Percentiles rank a stretch among this genome's conserved stretches.
Conservation (phyloP, 2,888 invertebrate genomes). For the Saturnia japonica region DNA sequence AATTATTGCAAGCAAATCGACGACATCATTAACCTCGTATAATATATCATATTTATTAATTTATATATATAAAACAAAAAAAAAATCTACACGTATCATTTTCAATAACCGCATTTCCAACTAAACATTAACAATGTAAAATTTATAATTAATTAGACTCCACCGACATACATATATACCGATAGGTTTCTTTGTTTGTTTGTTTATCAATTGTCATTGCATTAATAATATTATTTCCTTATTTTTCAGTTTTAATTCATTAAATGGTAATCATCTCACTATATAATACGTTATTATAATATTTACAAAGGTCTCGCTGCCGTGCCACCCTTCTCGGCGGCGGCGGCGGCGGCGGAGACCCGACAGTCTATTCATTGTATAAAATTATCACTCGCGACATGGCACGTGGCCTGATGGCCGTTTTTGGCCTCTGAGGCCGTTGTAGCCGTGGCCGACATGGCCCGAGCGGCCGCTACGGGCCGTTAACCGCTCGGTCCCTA, state of each 20-base stretch:
- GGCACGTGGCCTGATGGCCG: conserved; percentile 45
- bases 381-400: conserved; percentile 74
- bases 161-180: conserved; percentile 60
- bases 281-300: conserved; percentile 66
- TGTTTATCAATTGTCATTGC: conserved; percentile 70
- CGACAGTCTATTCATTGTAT: conserved; percentile 70
- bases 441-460: conserved; percentile 19
- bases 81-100: conserved; percentile 47
- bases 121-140: conserved; percentile 64
- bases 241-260: conserved; percentile 49
- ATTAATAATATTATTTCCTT: conserved; percentile 53
- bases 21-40: conserved; percentile 30
- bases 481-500: conserved; percentile 77
- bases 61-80: conserved; percentile 57
- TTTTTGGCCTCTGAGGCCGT: conserved; percentile 15
- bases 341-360: conserved; percentile 50
- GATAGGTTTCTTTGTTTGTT: conserved; percentile 40
- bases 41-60: conserved; percentile 38
- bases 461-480: conserved; percentile 22
- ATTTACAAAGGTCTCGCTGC: conserved; percentile 68
- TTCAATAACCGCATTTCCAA: conserved; percentile 44
- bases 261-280: conserved; percentile 79
- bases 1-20: conserved; percentile 35
- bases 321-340: too few relatives aligned
- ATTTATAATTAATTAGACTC: conserved; percentile 66